Evolutionary conservation across 2,888 invertebrate species (phyloP).

Genomic region (Drosophila pullipes): DNA sequence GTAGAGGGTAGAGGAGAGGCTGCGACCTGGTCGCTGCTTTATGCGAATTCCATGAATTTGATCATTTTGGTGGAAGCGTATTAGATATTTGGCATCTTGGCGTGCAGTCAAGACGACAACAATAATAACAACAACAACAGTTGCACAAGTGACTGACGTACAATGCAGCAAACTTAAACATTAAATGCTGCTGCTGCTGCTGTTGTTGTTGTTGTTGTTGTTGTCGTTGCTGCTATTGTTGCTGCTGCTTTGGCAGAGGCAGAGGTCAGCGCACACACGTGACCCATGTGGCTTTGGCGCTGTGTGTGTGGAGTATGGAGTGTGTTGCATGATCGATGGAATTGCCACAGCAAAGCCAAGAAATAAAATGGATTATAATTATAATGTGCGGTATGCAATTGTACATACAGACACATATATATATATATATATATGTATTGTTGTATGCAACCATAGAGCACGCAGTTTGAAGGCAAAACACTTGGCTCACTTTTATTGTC

Average conservation of each 20-base stretch:
- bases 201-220: constrained; percentile 22
- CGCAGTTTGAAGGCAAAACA: constrained; percentile 27
- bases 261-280: constrained; percentile 82
- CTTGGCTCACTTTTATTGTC: constrained; percentile 77
- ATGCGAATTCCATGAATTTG: constrained; percentile 81
- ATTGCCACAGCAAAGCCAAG: constrained; percentile 66
- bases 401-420: constrained; percentile 3
- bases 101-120: constrained; percentile 50
- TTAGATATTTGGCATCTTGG: constrained; percentile 80
- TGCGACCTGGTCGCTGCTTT: constrained; percentile 61
- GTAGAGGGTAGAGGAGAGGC: not conserved
- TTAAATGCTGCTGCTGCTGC: constrained; percentile 28
- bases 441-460: constrained; percentile 1
- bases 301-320: constrained; percentile 10
- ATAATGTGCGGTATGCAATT: constrained; percentile 58
- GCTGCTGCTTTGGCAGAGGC: constrained; percentile 63
- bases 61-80: constrained; percentile 78
- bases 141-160: constrained; percentile 68
- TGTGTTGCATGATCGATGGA: constrained; percentile 71
- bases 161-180: constrained; percentile 61
- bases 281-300: constrained; percentile 58
- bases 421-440: not conserved
- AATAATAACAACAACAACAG: constrained; percentile 29
- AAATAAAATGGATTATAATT: constrained; percentile 79
- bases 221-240: constrained; percentile 31